Conservation (phyloP, 2,797 vertebrate genomes). For the Hapalemur alaotrensis region DNA sequence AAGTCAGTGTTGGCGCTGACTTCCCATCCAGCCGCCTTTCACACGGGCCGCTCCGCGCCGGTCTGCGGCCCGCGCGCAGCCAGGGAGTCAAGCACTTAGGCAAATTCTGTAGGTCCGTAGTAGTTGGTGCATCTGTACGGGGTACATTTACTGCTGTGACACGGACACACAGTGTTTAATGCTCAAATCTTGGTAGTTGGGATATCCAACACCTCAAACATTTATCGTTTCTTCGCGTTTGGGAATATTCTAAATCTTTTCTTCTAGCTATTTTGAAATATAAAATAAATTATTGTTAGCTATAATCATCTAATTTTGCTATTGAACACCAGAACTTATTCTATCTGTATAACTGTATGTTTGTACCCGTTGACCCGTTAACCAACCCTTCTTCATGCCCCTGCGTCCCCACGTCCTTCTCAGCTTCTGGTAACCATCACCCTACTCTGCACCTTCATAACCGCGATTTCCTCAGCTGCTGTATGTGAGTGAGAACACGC, state of each 20-base stretch:
- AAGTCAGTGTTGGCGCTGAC: neutral
- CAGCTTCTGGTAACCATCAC: neutral
- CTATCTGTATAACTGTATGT: neutral
- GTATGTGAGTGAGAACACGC: neutral
- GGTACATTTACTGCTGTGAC: neutral
- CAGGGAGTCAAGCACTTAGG: neutral
- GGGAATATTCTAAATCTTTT: neutral
- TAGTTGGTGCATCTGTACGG: neutral
- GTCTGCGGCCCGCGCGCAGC: fast-evolving
- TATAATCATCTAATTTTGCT: neutral
- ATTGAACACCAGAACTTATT: neutral
- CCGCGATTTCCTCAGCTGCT: neutral
- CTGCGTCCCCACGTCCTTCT: neutral
- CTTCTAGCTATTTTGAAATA: neutral
- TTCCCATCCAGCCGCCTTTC: neutral
- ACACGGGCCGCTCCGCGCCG: fast-evolving
- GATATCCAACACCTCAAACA: neutral
- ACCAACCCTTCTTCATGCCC: neutral
- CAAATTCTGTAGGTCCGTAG: neutral
- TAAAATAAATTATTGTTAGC: neutral
- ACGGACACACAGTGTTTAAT: neutral
- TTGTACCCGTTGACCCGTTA: neutral
- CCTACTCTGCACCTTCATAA: neutral
- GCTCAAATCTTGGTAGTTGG: neutral
- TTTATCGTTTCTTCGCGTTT: neutral